Evolutionary conservation across 2,797 vertebrate genomes (phyloP), one percentile per base, ranked within the genome.

Genomic region (Tauraco hartlaubi): DNA sequence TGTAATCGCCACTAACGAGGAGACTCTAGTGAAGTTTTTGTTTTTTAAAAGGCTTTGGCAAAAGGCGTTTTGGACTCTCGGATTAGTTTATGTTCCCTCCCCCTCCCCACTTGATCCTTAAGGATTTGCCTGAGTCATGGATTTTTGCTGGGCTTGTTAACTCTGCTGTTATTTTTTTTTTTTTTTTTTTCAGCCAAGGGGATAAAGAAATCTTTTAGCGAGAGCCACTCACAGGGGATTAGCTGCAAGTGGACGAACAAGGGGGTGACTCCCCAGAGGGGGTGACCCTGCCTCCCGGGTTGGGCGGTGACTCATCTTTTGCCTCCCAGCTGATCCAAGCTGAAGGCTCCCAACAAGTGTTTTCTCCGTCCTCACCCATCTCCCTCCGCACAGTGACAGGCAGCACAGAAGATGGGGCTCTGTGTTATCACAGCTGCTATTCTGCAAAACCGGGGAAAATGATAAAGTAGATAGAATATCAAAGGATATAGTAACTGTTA

Each of bases 121-220:
- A 97, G 94, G 95, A 96, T 96, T 98, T 97, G 95, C 93, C 94
- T 56, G 85, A 98, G 85, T 98, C 97, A 96, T 97, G 94, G 94
- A 95, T 97, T 97, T 98, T 94, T 96, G 49, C 92, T 67, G 87
- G 96, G 92, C 68, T 97, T 97, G 96, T 97, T 97, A 97, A 97
- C 83, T 96, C 85, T 87, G 85, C 91, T 97, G 33, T 96, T 94
- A 9, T 80, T 88, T 84, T 95, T 94, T 94, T 19, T 19, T 31
- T 11, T 81, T 88, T 84, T 96, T 94, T 96, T 87, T 94, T 75
- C 68, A 91, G 67, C 79, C 59, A 66, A 76, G 71, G 37, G 94
- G 94, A 97, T 96, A 96, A 98, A 98, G 96, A 96, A 96, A 91
- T 93, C 92, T 92, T 98, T 96, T 91, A 93, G 95, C 5, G 0